Evolutionary conservation across 2,888 invertebrate species (phyloP).

Genomic region (Suillia variegata): DNA sequence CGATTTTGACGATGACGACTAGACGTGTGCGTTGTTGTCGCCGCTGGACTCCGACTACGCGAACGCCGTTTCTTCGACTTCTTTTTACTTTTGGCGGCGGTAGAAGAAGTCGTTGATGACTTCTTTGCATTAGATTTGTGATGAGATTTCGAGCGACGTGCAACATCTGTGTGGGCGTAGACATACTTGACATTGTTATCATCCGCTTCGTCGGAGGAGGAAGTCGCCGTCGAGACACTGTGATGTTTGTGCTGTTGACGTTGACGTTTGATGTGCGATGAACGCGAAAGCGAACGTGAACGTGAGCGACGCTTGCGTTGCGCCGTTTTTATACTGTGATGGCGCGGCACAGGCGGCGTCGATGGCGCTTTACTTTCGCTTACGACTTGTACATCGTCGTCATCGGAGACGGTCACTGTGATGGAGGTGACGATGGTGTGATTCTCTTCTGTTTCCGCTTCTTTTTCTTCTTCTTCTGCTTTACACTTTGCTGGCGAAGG

Average conservation of each 20-base stretch:
- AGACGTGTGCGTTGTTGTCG: no score
- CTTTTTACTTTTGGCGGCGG: not conserved
- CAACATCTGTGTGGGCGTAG: constrained; percentile 6
- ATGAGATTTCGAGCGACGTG: not conserved
- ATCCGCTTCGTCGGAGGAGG: constrained; percentile 16
- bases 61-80: constrained; percentile 5
- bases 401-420: constrained; percentile 27
- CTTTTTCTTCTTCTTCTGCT: not conserved
- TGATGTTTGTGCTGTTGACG: constrained; percentile 25
- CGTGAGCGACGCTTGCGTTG: constrained; percentile 22
- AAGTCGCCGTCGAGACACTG: constrained; percentile 8
- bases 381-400: constrained; percentile 36
- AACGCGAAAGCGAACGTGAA: constrained; percentile 5
- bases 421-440: not conserved
- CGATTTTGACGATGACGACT: not conserved
- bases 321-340: not conserved
- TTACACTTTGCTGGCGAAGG: not conserved
- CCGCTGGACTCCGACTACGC: constrained; percentile 5
- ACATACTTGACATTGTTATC: no score
- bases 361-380: constrained; percentile 23
- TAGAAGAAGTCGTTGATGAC: not conserved
- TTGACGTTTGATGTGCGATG: constrained; percentile 6
- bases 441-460: not conserved
- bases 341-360: constrained; percentile 2
- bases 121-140: not conserved